Conservation (phyloP, 2,113 vertebrate genomes). For the Coracopsis vasa region DNA sequence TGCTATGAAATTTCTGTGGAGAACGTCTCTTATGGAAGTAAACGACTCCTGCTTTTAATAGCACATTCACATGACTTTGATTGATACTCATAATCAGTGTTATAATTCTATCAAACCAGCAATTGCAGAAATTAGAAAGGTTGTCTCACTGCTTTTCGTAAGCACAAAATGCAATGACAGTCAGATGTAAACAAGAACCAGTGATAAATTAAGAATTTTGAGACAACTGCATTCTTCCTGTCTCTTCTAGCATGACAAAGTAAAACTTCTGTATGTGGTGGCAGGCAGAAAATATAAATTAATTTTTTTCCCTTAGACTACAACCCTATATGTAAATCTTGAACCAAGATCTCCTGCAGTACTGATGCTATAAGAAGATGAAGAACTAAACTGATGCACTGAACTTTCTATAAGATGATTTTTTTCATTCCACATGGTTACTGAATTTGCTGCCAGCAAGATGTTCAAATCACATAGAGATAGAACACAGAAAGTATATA, state of each 20-base stretch:
- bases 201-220: background rate
- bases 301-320: background rate
- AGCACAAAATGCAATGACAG: background rate
- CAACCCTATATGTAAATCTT: background rate
- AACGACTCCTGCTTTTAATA: background rate
- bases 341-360: background rate
- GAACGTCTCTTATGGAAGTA: background rate
- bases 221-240: background rate
- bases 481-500: background rate
- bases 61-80: background rate
- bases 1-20: background rate
- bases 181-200: background rate
- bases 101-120: background rate
- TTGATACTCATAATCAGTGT: background rate
- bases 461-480: background rate
- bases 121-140: background rate
- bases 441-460: background rate
- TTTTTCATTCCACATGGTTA: background rate
- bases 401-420: background rate
- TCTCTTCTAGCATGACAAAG: background rate
- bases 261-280: background rate
- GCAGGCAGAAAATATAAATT: background rate
- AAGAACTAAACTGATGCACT: background rate
- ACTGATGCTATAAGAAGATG: background rate
- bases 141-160: background rate